Conservation (phyloP, 2,888 invertebrate species). For the Hypomecis atomaria region DNA sequence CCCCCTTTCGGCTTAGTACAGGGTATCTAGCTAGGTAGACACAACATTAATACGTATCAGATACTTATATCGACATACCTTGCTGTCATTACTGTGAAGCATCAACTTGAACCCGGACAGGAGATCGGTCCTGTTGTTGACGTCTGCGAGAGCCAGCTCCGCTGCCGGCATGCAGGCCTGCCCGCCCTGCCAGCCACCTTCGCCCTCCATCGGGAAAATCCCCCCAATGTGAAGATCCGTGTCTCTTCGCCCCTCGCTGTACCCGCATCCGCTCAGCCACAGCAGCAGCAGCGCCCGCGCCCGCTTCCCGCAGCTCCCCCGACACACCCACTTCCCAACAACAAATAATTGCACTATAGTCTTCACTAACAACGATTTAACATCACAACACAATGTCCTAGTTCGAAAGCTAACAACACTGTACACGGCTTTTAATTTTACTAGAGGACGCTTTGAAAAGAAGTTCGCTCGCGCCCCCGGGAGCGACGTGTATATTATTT, state of each 20-base stretch:
- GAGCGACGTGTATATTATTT: conserved; percentile 66
- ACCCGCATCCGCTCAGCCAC: conserved; percentile 66
- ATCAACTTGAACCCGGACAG: conserved; percentile 95
- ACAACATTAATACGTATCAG: too few species aligned
- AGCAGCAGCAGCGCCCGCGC: conserved; percentile 64
- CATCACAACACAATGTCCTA: conserved; percentile 73
- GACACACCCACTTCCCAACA: conserved; percentile 75
- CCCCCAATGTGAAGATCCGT: conserved; percentile 97
- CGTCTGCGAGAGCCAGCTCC: conserved; percentile 97
- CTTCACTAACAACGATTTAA: conserved; percentile 77
- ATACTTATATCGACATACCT: conserved; percentile 85
- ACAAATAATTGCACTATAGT: conserved; percentile 81
- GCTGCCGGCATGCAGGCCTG: conserved; percentile 99
- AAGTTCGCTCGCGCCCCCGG: conserved; percentile 70
- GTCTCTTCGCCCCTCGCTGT: conserved; percentile 78
- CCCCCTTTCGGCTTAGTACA: too few species aligned
- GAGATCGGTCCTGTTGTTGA: conserved; percentile 94
- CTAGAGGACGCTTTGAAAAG: conserved; percentile 81
- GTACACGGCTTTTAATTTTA: conserved; percentile 78
- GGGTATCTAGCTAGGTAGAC: too few species aligned
- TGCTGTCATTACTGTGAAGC: conserved; percentile 97
- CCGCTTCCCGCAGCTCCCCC: conserved; percentile 49
- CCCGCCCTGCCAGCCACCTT: conserved; percentile 99
- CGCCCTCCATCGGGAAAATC: conserved; percentile 98
- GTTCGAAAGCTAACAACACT: conserved; percentile 73